Conservation (phyloP, 2,888 invertebrate genomes). For the Aquatica leii region DNA sequence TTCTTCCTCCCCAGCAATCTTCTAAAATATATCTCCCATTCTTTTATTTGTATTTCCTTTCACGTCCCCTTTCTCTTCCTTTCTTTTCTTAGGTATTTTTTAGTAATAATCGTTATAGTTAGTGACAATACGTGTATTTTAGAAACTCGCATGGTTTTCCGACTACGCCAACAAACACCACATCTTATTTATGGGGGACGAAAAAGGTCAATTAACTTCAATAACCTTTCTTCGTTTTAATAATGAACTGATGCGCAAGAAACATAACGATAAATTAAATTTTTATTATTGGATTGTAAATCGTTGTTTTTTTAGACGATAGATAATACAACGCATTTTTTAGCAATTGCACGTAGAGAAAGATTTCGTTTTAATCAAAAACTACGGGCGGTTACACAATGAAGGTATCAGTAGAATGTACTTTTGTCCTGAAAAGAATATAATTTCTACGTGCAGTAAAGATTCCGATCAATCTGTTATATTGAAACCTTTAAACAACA, state of each 20-base stretch:
- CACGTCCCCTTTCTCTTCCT: no score
- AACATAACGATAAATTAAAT: conserved; percentile 64
- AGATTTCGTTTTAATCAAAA: conserved; percentile 61
- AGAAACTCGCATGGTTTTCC: conserved; percentile 64
- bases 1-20: no score
- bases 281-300: conserved; percentile 69
- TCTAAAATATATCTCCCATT: no score
- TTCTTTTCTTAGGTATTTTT: no score
- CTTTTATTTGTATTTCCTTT: no score
- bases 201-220: conserved; percentile 64
- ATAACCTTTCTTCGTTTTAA: conserved; percentile 66
- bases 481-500: conserved; percentile 61
- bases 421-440: conserved; percentile 61
- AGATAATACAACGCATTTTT: no score
- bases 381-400: conserved; percentile 61
- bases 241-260: conserved; percentile 63
- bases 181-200: conserved; percentile 66
- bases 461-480: conserved; percentile 64
- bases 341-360: conserved; percentile 66
- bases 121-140: conserved; percentile 41
- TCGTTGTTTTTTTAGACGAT: not conserved
- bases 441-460: conserved; percentile 66
- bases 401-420: conserved; percentile 63
- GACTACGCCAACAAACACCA: conserved; percentile 45
- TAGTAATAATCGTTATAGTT: no score